A percentile compares a stretch with the other conserved stretches of the same genome.
phyloP scores from a whole-genome alignment of 2,113 vertebrate species.

The Cephalopterus ornatus region DNA sequence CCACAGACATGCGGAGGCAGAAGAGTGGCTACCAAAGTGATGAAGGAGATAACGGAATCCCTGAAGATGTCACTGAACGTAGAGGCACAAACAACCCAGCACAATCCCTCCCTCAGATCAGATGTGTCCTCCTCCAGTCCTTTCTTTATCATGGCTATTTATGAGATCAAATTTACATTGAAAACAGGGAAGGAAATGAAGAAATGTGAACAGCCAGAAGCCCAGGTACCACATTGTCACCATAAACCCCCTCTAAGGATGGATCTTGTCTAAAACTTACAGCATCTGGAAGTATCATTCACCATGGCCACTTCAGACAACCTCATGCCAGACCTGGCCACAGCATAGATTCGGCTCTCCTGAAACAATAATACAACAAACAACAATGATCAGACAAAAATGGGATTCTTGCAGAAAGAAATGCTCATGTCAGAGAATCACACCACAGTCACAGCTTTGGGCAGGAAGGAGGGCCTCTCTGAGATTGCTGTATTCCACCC shows the following conservation, averaged over 20 bases:
- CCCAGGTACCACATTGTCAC: neutral
- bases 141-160: neutral
- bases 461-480: neutral
- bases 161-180: neutral
- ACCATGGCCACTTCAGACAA: conserved; percentile 78
- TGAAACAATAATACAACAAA: conserved; percentile 53
- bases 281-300: conserved; percentile 69
- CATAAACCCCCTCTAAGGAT: neutral
- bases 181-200: conserved; percentile 1
- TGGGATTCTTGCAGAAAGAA: neutral
- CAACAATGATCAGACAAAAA: neutral
- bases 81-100: neutral
- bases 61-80: neutral
- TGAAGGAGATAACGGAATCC: neutral
- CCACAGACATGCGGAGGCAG: neutral
- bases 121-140: neutral
- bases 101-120: neutral
- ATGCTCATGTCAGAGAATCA: neutral
- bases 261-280: conserved; percentile 66
- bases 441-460: neutral
- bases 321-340: conserved; percentile 88
- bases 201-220: neutral
- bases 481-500: neutral
- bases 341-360: conserved; percentile 89
- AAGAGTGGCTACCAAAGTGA: neutral